These are phyloP conservation scores for Microhierax caerulescens DNA, from an alignment of 2,797 vertebrate species.

Conservation along the genomic window DNA sequence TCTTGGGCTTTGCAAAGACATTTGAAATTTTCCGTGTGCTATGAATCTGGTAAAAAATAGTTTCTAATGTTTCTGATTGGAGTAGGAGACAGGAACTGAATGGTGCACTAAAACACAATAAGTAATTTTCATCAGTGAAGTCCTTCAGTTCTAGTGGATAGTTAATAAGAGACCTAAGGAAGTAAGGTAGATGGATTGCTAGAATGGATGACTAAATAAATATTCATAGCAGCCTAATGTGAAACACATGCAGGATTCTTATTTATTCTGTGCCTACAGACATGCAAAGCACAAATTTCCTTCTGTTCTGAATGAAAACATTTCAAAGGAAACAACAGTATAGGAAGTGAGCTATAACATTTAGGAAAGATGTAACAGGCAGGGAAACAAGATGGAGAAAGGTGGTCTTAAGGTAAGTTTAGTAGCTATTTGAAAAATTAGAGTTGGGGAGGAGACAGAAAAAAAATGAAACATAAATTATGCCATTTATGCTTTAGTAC, in stretches of 20 bases:
- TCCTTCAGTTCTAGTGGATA: slow-evolving; percentile 19
- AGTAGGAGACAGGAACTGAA: slow-evolving; percentile 38
- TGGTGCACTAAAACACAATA: background rate
- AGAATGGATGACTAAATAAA: slow-evolving; percentile 17
- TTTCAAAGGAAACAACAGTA: background rate
- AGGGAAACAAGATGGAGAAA: background rate
- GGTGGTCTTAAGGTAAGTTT: background rate
- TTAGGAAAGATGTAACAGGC: background rate
- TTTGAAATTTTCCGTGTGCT: background rate
- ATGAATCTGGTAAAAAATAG: background rate
- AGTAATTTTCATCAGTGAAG: slow-evolving; percentile 22
- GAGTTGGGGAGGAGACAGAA: background rate
- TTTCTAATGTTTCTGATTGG: slow-evolving; percentile 45
- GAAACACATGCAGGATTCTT: slow-evolving; percentile 11
- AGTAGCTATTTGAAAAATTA: background rate
- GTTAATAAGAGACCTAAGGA: slow-evolving; percentile 6
- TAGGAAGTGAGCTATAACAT: background rate
- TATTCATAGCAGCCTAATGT: slow-evolving; percentile 25
- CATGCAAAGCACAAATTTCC: background rate
- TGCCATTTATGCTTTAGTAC: background rate
- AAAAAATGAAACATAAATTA: background rate
- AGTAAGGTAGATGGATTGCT: slow-evolving; percentile 4
- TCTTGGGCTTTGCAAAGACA: background rate
- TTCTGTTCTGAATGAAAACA: background rate
- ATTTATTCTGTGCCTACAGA: slow-evolving; percentile 1